Percentiles rank a stretch among this genome's conserved stretches.
phyloP scores from a whole-genome alignment of 2,113 vertebrate genomes.

The Carassius auratus region DNA sequence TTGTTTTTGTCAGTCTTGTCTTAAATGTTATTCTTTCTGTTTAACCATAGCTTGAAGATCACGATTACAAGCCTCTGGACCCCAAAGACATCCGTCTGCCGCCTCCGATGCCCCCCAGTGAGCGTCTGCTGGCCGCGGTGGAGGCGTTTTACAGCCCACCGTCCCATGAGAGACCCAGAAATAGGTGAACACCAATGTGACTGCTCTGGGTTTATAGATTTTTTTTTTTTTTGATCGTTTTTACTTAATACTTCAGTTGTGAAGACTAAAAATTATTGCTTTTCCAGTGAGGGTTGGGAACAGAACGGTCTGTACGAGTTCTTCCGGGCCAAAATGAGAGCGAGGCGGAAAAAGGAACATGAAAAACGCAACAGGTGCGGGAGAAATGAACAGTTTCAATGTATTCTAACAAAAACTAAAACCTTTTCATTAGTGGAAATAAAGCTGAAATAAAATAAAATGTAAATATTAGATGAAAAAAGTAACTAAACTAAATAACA shows the following conservation, averaged over 20 bases:
- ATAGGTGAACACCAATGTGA: constrained; percentile 81
- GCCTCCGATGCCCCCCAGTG: constrained; percentile 97
- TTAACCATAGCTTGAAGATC: constrained; percentile 87
- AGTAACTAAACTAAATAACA: neutral
- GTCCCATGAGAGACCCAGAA: constrained; percentile 94
- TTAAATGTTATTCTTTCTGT: constrained; percentile 32
- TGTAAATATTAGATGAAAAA: neutral
- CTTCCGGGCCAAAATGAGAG: no score
- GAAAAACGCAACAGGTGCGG: constrained; percentile 90
- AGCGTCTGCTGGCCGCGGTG: constrained; percentile 92
- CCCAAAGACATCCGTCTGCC: constrained; percentile 97
- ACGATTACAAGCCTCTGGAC: constrained; percentile 94
- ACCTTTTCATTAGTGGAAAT: neutral
- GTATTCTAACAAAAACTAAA: neutral
- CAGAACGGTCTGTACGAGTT: no score
- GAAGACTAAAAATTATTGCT: no score
- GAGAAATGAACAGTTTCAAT: neutral
- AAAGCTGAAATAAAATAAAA: neutral
- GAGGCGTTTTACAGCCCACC: constrained; percentile 98
- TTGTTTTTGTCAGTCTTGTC: neutral
- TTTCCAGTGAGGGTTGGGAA: no score
- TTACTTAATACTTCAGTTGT: no score
- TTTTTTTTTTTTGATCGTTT: neutral
- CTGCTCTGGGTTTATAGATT: neutral
- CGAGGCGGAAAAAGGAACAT: constrained; percentile 90